phyloP scores from a whole-genome alignment of 2,888 invertebrate genomes.

The Eupithecia subumbrata region DNA sequence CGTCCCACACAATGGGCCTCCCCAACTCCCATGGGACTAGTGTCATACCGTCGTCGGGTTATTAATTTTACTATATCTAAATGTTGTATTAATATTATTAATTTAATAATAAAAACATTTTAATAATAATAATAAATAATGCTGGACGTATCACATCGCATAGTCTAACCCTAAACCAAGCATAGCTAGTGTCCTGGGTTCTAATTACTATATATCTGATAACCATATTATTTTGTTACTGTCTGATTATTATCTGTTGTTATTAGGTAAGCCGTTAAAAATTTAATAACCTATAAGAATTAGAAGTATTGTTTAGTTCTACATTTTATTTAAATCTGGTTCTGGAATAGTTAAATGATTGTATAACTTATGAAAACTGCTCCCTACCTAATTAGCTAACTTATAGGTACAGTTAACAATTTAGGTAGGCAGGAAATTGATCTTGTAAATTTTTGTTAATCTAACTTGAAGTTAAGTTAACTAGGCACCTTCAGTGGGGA shows the following conservation, averaged over 20 bases:
- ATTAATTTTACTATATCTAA: neutral
- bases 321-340: neutral
- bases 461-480: neutral
- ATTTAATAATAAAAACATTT: neutral
- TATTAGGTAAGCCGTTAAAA: neutral
- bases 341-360: neutral
- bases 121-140: neutral
- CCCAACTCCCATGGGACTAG: too few relatives aligned
- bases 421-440: too few relatives aligned
- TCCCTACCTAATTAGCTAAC: neutral
- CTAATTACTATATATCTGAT: neutral
- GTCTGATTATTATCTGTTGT: neutral
- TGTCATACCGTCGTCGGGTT: neutral
- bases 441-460: neutral
- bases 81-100: neutral
- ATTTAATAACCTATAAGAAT: neutral
- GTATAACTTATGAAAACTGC: neutral
- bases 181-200: neutral
- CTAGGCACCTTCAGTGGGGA: conserved; percentile 4
- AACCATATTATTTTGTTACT: neutral
- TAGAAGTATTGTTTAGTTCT: neutral
- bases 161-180: neutral
- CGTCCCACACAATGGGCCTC: too few relatives aligned
- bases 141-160: neutral
- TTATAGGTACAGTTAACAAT: neutral